These are phyloP conservation scores for Palaemon carinicauda DNA, from an alignment of 1,140 invertebrate genomes.

Conservation along the genomic window DNA sequence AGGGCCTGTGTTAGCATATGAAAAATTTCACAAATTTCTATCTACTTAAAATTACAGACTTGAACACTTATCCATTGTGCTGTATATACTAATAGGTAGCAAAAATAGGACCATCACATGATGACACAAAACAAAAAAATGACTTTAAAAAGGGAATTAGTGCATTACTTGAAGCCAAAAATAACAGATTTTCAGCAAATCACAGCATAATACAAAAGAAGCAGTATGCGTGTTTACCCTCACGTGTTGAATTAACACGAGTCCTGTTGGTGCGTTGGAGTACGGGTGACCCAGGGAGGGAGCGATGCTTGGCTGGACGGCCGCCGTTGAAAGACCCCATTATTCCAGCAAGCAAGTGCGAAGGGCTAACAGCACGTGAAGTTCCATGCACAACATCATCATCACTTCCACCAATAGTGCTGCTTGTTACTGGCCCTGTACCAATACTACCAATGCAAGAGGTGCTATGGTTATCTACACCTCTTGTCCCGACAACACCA, in stretches of 20 bases:
- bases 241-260: constrained; percentile 46
- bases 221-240: constrained; percentile 39
- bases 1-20: no score
- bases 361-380: constrained; percentile 44
- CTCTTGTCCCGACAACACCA: neutral
- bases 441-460: constrained; percentile 5
- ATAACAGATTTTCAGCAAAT: neutral
- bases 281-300: constrained; percentile 48
- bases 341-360: constrained; percentile 50
- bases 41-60: no score
- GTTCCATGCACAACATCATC: constrained; percentile 37
- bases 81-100: no score
- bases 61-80: no score
- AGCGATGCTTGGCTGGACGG: constrained; percentile 48
- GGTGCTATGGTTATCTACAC: neutral
- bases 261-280: constrained; percentile 51
- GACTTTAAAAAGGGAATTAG: no score
- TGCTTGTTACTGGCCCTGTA: neutral
- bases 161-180: neutral
- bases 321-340: constrained; percentile 44
- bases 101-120: no score
- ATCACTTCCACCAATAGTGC: constrained; percentile 20
- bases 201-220: neutral
- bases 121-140: no score
- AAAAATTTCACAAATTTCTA: no score